Base-by-base conservation (phyloP, 1,140 invertebrate species). In the Musca vetustissima region DNA sequence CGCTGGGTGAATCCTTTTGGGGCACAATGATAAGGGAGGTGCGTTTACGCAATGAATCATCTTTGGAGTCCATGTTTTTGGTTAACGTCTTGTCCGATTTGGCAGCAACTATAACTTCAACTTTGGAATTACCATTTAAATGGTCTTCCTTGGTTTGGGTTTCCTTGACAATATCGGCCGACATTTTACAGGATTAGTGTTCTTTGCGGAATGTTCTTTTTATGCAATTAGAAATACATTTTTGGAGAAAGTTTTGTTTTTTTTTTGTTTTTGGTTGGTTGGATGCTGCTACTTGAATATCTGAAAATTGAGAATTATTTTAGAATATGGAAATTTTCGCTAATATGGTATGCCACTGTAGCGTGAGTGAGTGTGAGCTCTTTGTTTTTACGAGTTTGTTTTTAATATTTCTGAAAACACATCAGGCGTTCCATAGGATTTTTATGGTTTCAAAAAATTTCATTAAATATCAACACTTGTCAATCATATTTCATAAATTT, bases 1-100 rank as follows among this genome's bases (percentile, higher is more conserved):
- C 48, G 50, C 22, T 52, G 19, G 21, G 15, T 49, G 43, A 65
- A n/a, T 25, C 75, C 72, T 69, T 76, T 74, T 69, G 75, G 53
- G 79, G 79, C 72, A 81, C 79, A 25, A 81, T 81, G 15, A 77
- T 81, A n/a, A 82, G 48, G 53, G 80, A 82, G 50, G 80, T 82
- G 14, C 80, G 78, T 65, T 82, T 82, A 15, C 78, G 57, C n/a
- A 78, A 11, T n/a, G 78, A 74, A n/a, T 82, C 80, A 68, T 82
- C 78, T 74, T 77, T 79, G 71, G 76, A 75, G 67, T 82, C 80
- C 68, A 82, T 82, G 25, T 82, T 82, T 69, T 82, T 78, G 49
- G 80, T 82, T 6, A 82, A 73, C 1, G 80, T 82, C 53, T 82
- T 80, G 32, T 80, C 76, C 66, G 78, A 80, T 49, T 82, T 82